These are phyloP conservation scores for Parazoanthus darwini DNA, from an alignment of 92 coral and sea anemone species.

Conservation along the genomic window DNA sequence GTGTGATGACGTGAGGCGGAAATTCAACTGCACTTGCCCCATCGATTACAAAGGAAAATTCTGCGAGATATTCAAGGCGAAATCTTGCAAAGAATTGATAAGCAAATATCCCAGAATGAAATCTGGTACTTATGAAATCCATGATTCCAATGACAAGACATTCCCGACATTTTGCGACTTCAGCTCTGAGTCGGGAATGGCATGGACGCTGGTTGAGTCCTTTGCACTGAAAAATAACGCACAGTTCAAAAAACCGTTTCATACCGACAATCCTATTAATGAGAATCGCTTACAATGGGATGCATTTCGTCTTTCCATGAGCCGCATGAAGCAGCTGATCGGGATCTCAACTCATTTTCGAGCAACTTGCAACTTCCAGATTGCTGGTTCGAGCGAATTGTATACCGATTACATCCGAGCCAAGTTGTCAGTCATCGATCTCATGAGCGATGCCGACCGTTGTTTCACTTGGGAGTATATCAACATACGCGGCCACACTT, in stretches of 20 bases:
- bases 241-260: slow-evolving; percentile 4
- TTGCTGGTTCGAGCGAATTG: neutral
- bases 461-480: slow-evolving; percentile 7
- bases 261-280: neutral
- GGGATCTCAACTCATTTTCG: slow-evolving; percentile 20
- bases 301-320: slow-evolving; percentile 26
- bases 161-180: slow-evolving; percentile 20
- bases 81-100: slow-evolving; percentile 13
- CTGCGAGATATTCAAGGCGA: slow-evolving; percentile 11
- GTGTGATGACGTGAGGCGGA: neutral
- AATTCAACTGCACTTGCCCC: slow-evolving; percentile 23
- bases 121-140: neutral
- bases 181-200: neutral
- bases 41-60: slow-evolving; percentile 7
- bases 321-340: slow-evolving; percentile 18
- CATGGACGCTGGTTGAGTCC: slow-evolving; percentile 14
- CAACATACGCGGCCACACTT: slow-evolving; percentile 15
- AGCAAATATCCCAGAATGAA: neutral
- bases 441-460: neutral
- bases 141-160: neutral
- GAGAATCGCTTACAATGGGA: slow-evolving; percentile 23
- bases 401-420: slow-evolving; percentile 21
- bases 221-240: neutral
- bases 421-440: slow-evolving; percentile 8
- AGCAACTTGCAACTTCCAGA: slow-evolving; percentile 25